Percentiles rank a stretch among this genome's conserved stretches.
phyloP scores from a whole-genome alignment of 2,113 vertebrate genomes.

The Isurus oxyrinchus region DNA sequence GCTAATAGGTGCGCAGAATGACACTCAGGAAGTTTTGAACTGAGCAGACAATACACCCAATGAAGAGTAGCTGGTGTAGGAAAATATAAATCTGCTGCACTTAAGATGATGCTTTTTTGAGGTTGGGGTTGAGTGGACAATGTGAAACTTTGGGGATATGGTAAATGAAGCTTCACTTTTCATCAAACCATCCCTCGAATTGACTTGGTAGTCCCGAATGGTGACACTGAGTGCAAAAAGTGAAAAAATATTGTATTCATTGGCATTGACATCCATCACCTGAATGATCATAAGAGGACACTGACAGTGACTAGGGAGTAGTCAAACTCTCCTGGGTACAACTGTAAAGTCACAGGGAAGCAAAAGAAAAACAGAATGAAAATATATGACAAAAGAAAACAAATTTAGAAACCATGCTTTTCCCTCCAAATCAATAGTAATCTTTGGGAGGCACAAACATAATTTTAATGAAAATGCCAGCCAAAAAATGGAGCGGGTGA shows the following conservation, averaged over 20 bases:
- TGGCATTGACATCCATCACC: background rate
- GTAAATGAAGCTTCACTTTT: background rate
- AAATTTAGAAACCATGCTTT: background rate
- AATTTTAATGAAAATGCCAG: background rate
- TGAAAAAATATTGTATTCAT: background rate
- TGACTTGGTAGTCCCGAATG: background rate
- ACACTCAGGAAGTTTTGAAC: background rate
- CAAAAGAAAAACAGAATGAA: background rate
- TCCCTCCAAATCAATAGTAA: background rate
- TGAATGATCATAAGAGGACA: background rate
- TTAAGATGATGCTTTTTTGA: background rate
- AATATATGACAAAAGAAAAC: background rate
- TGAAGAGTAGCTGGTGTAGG: background rate
- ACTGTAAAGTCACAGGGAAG: background rate
- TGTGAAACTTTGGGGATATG: background rate
- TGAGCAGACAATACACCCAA: background rate
- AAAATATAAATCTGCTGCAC: background rate
- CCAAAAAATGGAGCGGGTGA: background rate
- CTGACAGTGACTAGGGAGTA: background rate
- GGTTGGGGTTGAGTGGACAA: background rate
- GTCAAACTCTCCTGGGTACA: background rate
- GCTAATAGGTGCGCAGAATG: background rate
- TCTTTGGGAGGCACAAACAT: background rate
- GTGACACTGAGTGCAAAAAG: background rate
- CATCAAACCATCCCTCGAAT: background rate